A percentile compares a stretch with the other conserved stretches of the same genome.
phyloP scores from a whole-genome alignment of 2,888 invertebrate genomes.

The Caenorhabditis virilis region DNA sequence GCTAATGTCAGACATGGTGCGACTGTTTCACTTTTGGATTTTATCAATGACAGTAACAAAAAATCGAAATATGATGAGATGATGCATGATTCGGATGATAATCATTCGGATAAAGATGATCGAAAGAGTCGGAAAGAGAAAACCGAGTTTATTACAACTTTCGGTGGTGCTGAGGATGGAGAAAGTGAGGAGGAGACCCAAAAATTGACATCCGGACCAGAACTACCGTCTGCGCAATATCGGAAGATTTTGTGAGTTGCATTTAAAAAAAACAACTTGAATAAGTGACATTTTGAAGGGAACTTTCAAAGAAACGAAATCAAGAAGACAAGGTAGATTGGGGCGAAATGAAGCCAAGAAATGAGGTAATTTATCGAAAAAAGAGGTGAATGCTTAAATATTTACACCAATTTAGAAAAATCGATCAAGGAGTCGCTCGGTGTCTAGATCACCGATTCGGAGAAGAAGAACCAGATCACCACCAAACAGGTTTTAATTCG shows the following conservation, averaged over 20 bases:
- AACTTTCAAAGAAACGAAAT: constrained; percentile 31
- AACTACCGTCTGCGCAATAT: constrained; percentile 53
- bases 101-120: constrained; percentile 28
- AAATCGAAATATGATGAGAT: constrained; percentile 30
- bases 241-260: constrained; percentile 45
- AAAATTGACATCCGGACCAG: constrained; percentile 42
- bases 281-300: constrained; percentile 6
- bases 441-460: not conserved
- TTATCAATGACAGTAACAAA: constrained; percentile 37
- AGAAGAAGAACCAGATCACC: constrained; percentile 11
- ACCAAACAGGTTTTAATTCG: not conserved
- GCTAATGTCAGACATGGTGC: constrained; percentile 53
- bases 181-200: constrained; percentile 30
- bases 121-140: constrained; percentile 18
- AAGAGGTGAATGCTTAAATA: too few relatives aligned
- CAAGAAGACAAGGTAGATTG: constrained; percentile 30
- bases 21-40: constrained; percentile 51
- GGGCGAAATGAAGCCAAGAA: constrained; percentile 11
- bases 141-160: constrained; percentile 54
- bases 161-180: constrained; percentile 40
- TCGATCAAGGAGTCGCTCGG: not conserved
- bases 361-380: too few relatives aligned
- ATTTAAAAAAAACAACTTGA: not conserved
- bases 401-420: too few relatives aligned
- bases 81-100: constrained; percentile 25